These are phyloP conservation scores for Pseudorhiza aurosa DNA, from an alignment of 30 jellyfish, hydroid and myxozoan genomes.

Conservation along the genomic window DNA sequence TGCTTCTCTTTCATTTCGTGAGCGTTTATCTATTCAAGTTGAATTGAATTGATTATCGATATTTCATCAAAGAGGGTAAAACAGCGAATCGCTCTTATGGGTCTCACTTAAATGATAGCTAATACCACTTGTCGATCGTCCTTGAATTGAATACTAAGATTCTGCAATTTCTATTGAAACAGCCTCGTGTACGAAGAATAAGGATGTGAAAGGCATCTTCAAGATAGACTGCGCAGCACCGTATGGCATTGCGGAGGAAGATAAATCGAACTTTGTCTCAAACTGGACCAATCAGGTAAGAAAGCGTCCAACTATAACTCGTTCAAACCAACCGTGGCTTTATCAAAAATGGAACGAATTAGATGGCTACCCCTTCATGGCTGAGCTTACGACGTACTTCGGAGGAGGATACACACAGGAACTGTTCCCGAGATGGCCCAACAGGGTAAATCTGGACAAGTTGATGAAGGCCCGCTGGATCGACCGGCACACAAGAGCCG, in stretches of 20 bases:
- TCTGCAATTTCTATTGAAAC: too few species aligned
- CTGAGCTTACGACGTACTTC: conserved; percentile 85
- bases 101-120: too few species aligned
- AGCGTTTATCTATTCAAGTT: too few species aligned
- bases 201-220: conserved; percentile 48
- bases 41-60: too few species aligned
- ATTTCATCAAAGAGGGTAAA: too few species aligned
- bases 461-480: conserved; percentile 79
- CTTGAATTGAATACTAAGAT: too few species aligned
- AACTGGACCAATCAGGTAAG: conserved; percentile 73
- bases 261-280: conserved; percentile 24
- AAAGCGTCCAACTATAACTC: conserved; percentile 60
- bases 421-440: conserved; percentile 88
- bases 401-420: conserved; percentile 98
- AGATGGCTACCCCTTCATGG: conserved; percentile 96
- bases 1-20: too few species aligned
- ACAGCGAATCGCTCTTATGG: too few species aligned
- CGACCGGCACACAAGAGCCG: conserved; percentile 95
- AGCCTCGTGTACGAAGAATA: conserved; percentile 79
- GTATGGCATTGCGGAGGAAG: conserved; percentile 60
- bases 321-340: conserved; percentile 81
- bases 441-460: conserved; percentile 46
- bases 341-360: conserved; percentile 89
- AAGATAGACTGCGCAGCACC: conserved; percentile 80
- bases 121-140: too few species aligned